Conservation (phyloP, 2,888 invertebrate species). For the Drosophila quinaria region DNA sequence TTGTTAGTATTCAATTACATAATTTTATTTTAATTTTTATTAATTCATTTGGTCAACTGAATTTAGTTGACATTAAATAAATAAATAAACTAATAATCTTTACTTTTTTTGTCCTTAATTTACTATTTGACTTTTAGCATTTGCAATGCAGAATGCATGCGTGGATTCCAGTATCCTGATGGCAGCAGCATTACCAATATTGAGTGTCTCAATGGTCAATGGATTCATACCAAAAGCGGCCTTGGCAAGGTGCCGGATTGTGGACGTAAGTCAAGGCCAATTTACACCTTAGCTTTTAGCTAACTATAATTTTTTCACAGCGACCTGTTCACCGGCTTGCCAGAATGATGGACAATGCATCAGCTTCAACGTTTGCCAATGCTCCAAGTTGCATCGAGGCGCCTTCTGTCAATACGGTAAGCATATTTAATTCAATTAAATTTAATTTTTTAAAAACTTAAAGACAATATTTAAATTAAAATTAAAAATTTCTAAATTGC, state of each 20-base stretch:
- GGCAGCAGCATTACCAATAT: constrained; percentile 90
- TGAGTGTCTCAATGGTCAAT: constrained; percentile 89
- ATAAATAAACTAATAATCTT: no score
- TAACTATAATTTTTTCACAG: constrained; percentile 46
- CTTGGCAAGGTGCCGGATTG: constrained; percentile 90
- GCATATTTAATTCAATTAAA: not conserved
- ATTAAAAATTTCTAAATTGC: not conserved
- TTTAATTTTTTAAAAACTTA: no score
- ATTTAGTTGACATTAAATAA: no score
- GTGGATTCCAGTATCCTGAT: constrained; percentile 90
- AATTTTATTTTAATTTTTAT: no score
- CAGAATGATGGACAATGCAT: constrained; percentile 93
- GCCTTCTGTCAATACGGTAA: constrained; percentile 84
- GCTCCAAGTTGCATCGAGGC: constrained; percentile 88
- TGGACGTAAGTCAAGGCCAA: constrained; percentile 86
- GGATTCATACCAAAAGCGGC: constrained; percentile 89
- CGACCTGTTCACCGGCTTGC: constrained; percentile 90
- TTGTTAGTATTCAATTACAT: no score
- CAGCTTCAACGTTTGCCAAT: constrained; percentile 91
- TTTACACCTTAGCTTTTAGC: not conserved
- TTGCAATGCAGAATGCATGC: constrained; percentile 89
- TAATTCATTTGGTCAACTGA: no score
- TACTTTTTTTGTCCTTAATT: no score
- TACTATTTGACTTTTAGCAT: constrained; percentile 84
- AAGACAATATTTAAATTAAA: not conserved